Evolutionary conservation across 2,888 invertebrate species (phyloP), one percentile per base, ranked within the genome.

Genomic region (Heterodera filipjevi): DNA sequence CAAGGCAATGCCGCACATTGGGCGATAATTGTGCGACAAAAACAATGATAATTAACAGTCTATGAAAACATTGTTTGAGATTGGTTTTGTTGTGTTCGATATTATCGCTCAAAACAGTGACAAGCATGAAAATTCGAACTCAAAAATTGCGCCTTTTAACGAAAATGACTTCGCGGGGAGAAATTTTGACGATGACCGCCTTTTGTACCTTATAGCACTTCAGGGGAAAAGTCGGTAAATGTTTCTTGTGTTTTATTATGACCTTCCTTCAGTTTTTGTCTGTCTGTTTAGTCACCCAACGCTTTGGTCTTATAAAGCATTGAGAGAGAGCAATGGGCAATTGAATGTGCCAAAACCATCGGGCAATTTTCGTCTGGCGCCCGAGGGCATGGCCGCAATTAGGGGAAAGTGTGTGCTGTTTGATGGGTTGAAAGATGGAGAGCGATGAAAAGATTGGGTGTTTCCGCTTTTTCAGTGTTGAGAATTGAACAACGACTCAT

Each of bases 1-100:
- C 81, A 83, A 32, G 88, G 88, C 10, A 75, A 84, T 70, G 81
- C 76, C 14, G 86, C 88, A 1, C 88, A 88, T 79, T 88, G 88
- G 88, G 78, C 84, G 10, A 32, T 86, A 0, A 73, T 87, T n/a
- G 84, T 85, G 30, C 78, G 84, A n/a, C 66, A 14, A 53, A 16
- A 39, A 3, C 39, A 53, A 53, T 32, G 32, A 6, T 19, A 44
- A 30, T 70, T 35, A 6, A 35, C 27, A 22, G 1, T 46, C 16
- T n/a, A 27, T 76, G 3, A 75, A 32, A 35, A 10, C 46, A 59
- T 30, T n/a, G 2, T 77, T 81, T 75, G 27, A 84, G 84, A 77
- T 76, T 27, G 85, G 85, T 16, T 83, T 78, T 66, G 66, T 73
- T 39, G 49, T 82, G 14, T 27, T 27, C 14, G 49, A 19, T 32